Conservation (phyloP, 2,888 invertebrate species). For the Sesamia inferens region DNA sequence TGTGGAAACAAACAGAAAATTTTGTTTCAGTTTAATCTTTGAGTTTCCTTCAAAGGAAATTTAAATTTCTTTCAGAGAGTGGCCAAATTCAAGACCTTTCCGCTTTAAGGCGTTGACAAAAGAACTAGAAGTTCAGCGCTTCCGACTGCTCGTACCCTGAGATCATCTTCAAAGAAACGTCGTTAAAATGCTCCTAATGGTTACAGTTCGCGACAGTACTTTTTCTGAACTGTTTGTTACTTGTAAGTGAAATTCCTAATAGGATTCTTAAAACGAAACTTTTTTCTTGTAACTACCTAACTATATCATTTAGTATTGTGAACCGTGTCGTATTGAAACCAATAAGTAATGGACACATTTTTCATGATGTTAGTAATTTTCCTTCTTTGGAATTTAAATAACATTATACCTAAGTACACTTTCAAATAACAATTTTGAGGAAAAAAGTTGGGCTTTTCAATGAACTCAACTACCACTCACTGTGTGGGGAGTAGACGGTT, state of each 20-base stretch:
- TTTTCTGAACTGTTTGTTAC: conserved; percentile 28
- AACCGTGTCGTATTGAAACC: not conserved
- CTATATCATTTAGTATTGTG: not conserved
- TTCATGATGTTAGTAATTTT: not conserved
- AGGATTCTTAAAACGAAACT: not conserved
- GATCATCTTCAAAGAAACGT: conserved; percentile 49
- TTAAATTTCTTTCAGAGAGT: conserved; percentile 33
- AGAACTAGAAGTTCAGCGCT: conserved; percentile 21
- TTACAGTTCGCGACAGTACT: conserved; percentile 5
- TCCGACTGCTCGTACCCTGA: conserved; percentile 25
- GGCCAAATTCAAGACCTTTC: conserved; percentile 28
- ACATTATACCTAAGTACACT: not conserved
- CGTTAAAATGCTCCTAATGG: conserved; percentile 46
- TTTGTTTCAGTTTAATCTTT: conserved; percentile 31
- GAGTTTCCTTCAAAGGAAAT: conserved; percentile 21
- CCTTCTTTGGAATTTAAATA: not conserved
- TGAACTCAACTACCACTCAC: not conserved
- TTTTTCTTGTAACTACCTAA: not conserved
- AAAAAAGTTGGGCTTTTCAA: not conserved
- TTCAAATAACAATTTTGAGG: not conserved
- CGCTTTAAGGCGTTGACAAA: conserved; percentile 12
- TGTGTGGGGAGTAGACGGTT: not conserved
- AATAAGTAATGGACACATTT: not conserved
- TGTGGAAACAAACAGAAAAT: conserved; percentile 12
- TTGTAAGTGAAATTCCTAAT: not conserved